These are phyloP conservation scores for Lysiphlebus fabarum DNA, from an alignment of 1,140 invertebrate genomes.

Conservation along the genomic window DNA sequence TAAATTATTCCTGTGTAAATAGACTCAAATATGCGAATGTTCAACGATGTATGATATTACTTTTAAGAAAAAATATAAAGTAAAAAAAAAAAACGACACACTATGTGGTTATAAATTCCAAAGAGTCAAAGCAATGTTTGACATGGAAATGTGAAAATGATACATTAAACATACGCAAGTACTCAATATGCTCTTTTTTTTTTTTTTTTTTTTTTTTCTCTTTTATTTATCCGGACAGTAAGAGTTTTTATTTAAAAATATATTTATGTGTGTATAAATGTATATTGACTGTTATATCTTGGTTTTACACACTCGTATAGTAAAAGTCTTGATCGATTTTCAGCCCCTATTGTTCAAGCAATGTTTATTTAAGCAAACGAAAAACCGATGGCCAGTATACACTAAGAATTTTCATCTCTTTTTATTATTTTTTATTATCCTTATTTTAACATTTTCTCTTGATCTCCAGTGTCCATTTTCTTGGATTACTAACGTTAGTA, in stretches of 20 bases:
- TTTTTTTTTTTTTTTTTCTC: constrained; percentile 23
- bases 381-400: constrained; percentile 18
- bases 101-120: constrained; percentile 50
- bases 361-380: constrained; percentile 54
- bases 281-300: constrained; percentile 1
- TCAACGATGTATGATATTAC: not conserved
- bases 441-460: constrained; percentile 1
- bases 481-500: constrained; percentile 13
- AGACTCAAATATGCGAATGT: constrained; percentile 11
- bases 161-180: constrained; percentile 52
- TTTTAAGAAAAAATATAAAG: too few species aligned
- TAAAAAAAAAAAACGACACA: constrained; percentile 12
- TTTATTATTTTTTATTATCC: not conserved
- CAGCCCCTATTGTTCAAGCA: constrained; percentile 36
- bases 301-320: not conserved
- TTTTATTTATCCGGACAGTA: constrained; percentile 23
- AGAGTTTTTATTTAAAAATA: too few species aligned
- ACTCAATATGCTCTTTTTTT: constrained; percentile 35
- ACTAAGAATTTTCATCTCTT: not conserved
- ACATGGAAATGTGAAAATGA: constrained; percentile 54
- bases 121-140: constrained; percentile 55
- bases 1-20: constrained; percentile 1
- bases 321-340: constrained; percentile 19
- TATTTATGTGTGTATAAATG: too few species aligned
- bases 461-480: not conserved